Conservation (phyloP, 2,113 vertebrate species). For the Tragelaphus scriptus region DNA sequence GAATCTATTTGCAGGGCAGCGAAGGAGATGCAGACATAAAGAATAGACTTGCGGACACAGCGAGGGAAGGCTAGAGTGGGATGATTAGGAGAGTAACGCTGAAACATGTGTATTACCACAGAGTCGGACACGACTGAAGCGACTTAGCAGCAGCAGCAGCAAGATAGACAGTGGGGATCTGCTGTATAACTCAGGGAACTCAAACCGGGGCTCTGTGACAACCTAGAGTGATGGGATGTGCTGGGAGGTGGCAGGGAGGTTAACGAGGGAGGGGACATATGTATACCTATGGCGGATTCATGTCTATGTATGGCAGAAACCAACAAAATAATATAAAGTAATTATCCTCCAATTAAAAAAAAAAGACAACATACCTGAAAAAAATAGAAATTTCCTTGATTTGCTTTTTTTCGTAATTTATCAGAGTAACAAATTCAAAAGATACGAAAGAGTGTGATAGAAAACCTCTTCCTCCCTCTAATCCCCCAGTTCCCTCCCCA, state of each 20-base stretch:
- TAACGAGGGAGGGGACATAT: neutral
- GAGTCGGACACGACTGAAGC: too few species aligned
- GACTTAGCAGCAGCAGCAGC: too few species aligned
- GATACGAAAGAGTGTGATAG: neutral
- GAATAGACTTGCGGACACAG: neutral
- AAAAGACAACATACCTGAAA: neutral
- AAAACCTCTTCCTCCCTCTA: neutral
- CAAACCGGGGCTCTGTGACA: neutral
- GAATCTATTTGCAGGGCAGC: neutral
- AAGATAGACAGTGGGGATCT: neutral
- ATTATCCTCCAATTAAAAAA: neutral
- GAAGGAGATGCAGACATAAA: neutral
- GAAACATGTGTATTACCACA: neutral
- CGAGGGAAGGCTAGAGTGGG: neutral
- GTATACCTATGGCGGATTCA: neutral
- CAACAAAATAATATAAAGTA: neutral
- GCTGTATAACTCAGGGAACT: neutral
- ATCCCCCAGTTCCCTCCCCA: neutral
- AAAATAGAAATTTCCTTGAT: neutral
- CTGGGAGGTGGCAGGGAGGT: neutral
- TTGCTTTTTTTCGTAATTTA: neutral
- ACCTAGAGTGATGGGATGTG: neutral
- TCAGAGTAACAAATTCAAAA: neutral
- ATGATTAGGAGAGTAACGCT: neutral
- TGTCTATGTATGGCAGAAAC: neutral